phyloP scores from a whole-genome alignment of 2,888 invertebrate genomes.

The Minunthozetes semirufus region DNA sequence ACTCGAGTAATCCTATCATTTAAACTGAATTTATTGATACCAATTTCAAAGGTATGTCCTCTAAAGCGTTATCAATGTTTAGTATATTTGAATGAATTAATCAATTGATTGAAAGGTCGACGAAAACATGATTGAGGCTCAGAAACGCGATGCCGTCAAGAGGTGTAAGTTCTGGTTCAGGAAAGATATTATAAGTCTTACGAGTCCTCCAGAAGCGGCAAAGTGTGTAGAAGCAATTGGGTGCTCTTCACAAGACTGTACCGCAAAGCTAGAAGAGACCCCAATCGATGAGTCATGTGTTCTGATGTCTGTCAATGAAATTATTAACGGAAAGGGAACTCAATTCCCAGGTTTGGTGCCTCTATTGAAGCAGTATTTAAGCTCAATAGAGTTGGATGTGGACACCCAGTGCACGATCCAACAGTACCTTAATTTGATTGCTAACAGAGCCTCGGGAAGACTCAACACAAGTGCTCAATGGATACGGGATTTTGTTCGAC shows the following conservation, averaged over 20 bases:
- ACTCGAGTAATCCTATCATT: conserved; percentile 95
- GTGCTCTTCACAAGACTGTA: conserved; percentile 2
- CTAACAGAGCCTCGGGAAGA: conserved; percentile 51
- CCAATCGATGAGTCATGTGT: conserved; percentile 31
- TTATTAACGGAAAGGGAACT: conserved; percentile 87
- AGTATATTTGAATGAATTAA: not conserved
- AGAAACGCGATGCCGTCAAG: conserved; percentile 77
- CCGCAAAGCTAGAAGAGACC: not conserved
- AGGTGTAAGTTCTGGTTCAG: conserved; percentile 89
- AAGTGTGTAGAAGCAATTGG: conserved; percentile 45
- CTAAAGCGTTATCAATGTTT: not conserved
- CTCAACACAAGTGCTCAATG: conserved; percentile 88
- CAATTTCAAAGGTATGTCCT: conserved; percentile 75
- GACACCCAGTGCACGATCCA: conserved; percentile 96
- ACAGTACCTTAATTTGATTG: conserved; percentile 89
- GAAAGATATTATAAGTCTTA: conserved; percentile 60
- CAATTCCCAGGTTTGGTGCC: conserved; percentile 91
- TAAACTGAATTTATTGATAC: conserved; percentile 89
- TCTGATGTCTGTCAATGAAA: conserved; percentile 85
- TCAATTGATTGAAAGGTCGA: conserved; percentile 56
- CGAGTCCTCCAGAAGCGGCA: conserved; percentile 50
- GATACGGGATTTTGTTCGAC: conserved; percentile 80
- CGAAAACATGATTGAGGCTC: conserved; percentile 94
- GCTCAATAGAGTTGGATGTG: conserved; percentile 93
- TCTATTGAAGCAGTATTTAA: conserved; percentile 85